A percentile compares a stretch with the other conserved stretches of the same genome.
phyloP scores from a whole-genome alignment of 2,113 vertebrate species.

The Tragulus kanchil region DNA sequence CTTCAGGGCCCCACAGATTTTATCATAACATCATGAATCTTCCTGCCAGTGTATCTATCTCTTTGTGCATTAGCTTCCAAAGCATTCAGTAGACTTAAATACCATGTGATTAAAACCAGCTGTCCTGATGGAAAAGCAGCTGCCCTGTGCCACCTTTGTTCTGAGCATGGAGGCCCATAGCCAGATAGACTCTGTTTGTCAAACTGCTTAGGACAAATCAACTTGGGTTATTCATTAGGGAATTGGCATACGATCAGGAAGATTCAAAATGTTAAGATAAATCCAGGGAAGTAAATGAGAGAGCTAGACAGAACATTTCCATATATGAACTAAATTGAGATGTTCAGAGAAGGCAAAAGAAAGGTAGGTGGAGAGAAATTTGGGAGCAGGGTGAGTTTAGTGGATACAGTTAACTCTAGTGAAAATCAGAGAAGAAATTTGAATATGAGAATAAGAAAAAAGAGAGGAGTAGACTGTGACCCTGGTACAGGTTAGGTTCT shows the following conservation, averaged over 20 bases:
- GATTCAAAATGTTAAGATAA: not conserved
- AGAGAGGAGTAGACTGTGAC: not conserved
- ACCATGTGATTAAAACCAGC: not conserved
- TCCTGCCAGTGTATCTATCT: not conserved
- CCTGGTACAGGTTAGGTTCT: not conserved
- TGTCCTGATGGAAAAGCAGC: not conserved
- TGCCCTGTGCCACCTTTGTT: not conserved
- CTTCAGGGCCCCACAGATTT: not conserved
- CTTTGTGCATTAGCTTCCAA: not conserved
- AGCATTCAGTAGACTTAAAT: not conserved
- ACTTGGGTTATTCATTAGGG: not conserved
- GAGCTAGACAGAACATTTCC: not conserved
- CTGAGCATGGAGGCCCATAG: not conserved
- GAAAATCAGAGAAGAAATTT: conserved; percentile 27
- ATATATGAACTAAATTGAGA: not conserved
- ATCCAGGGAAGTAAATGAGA: not conserved
- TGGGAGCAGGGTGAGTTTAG: not conserved
- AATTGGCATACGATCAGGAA: not conserved
- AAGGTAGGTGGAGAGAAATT: not conserved
- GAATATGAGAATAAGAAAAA: not conserved
- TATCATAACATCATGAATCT: not conserved
- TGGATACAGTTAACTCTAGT: not conserved
- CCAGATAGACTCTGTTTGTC: not conserved
- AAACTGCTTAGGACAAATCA: not conserved
- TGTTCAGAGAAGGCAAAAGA: not conserved